Evolutionary conservation across 2,888 invertebrate genomes (phyloP).

Genomic region (Sceliomorpha sp.): DNA sequence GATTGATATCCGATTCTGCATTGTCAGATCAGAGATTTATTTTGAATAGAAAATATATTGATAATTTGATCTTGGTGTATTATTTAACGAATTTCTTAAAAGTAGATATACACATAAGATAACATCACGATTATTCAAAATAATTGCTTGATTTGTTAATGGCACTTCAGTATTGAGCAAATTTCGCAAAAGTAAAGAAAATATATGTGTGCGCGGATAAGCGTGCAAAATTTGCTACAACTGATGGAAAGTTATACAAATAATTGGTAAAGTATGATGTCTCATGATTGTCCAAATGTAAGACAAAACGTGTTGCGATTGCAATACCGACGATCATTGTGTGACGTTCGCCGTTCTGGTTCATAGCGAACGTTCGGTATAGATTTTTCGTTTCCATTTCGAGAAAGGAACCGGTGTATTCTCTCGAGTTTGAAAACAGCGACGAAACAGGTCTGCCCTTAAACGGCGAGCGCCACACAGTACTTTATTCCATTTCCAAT

Average conservation of each 20-base stretch:
- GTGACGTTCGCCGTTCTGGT: slow-evolving; percentile 24
- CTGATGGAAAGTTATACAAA: slow-evolving; percentile 28
- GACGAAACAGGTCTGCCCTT: too few relatives aligned
- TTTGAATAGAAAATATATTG: background rate
- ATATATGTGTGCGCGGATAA: too few relatives aligned
- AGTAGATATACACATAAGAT: too few relatives aligned
- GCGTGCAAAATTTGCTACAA: slow-evolving; percentile 16
- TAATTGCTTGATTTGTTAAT: slow-evolving; percentile 40
- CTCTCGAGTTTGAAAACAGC: too few relatives aligned
- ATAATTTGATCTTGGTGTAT: too few relatives aligned
- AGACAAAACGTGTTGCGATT: slow-evolving; percentile 23
- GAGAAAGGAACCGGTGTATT: too few relatives aligned
- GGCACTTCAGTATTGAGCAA: slow-evolving; percentile 1
- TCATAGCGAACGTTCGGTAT: background rate
- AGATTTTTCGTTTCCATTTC: too few relatives aligned
- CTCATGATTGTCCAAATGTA: slow-evolving; percentile 24
- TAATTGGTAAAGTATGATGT: slow-evolving; percentile 36
- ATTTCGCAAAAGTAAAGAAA: slow-evolving; percentile 8
- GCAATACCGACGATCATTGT: slow-evolving; percentile 12
- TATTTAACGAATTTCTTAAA: too few relatives aligned
- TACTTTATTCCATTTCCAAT: slow-evolving; percentile 55
- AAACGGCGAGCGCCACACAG: slow-evolving; percentile 35
- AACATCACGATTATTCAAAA: background rate
- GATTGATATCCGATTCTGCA: slow-evolving; percentile 22
- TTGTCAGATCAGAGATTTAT: slow-evolving; percentile 42